Evolutionary conservation across 1,140 invertebrate genomes (phyloP).

Genomic region (Papilio xuthus): DNA sequence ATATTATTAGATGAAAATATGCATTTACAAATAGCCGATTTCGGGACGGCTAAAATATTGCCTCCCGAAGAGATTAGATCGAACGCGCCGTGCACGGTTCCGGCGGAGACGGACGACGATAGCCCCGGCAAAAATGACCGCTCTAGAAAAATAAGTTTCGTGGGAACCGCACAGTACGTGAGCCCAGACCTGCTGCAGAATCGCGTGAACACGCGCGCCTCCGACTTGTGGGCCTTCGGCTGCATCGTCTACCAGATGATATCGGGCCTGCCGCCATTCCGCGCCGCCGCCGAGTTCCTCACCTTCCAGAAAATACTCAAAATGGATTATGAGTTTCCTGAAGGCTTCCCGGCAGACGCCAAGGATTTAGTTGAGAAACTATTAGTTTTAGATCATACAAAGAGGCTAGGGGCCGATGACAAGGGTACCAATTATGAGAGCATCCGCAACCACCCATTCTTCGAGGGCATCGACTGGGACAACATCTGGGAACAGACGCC

Average conservation of each 20-base stretch:
- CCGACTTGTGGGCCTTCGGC: constrained; percentile 98
- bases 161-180: constrained; percentile 99
- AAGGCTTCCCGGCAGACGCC: constrained; percentile 92
- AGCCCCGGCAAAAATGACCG: constrained; percentile 64
- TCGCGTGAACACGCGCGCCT: constrained; percentile 89
- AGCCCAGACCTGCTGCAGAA: constrained; percentile 96
- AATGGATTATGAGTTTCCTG: constrained; percentile 95
- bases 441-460: constrained; percentile 93
- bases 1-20: constrained; percentile 95
- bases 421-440: constrained; percentile 88
- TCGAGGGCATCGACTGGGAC: constrained; percentile 92
- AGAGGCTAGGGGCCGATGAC: constrained; percentile 93
- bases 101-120: constrained; percentile 57
- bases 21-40: constrained; percentile 98
- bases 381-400: constrained; percentile 89
- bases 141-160: constrained; percentile 92
- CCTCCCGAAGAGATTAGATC: constrained; percentile 69
- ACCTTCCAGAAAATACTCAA: constrained; percentile 98
- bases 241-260: constrained; percentile 99
- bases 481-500: constrained; percentile 89
- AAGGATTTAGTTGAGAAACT: constrained; percentile 94
- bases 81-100: constrained; percentile 47
- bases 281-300: constrained; percentile 95
- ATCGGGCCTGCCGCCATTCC: constrained; percentile 95
- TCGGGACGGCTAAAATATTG: constrained; percentile 97